Conservation (phyloP, 2,888 invertebrate species). For the Lumbricus terrestris region DNA sequence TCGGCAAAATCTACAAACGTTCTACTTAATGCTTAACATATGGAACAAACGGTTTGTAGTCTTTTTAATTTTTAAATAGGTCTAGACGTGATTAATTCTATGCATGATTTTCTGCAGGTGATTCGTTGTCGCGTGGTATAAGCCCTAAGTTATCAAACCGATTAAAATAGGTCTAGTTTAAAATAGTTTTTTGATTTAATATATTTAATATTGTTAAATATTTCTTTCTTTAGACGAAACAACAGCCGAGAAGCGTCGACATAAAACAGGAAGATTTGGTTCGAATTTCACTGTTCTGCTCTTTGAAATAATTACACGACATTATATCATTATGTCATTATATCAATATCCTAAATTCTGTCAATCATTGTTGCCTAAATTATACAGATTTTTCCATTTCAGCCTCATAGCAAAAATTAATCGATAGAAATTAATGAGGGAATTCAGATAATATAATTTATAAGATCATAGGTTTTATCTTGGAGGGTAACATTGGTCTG, state of each 20-base stretch:
- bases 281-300: neutral
- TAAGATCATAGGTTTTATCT: neutral
- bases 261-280: neutral
- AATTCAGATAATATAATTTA: no score
- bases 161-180: neutral
- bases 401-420: neutral
- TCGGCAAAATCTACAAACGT: neutral
- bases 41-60: no score
- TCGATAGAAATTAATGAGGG: neutral
- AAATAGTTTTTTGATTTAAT: neutral
- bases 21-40: neutral
- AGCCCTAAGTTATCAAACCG: neutral
- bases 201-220: neutral
- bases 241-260: neutral
- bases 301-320: neutral
- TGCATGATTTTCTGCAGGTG: neutral
- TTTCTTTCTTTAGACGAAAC: neutral
- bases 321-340: no score
- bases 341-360: neutral
- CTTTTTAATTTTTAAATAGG: neutral
- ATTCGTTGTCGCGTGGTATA: neutral
- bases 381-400: neutral
- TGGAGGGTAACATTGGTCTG: neutral
- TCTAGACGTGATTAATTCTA: neutral
- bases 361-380: neutral